phyloP scores from a whole-genome alignment of 2,113 vertebrate species.

The Anguilla japonica region DNA sequence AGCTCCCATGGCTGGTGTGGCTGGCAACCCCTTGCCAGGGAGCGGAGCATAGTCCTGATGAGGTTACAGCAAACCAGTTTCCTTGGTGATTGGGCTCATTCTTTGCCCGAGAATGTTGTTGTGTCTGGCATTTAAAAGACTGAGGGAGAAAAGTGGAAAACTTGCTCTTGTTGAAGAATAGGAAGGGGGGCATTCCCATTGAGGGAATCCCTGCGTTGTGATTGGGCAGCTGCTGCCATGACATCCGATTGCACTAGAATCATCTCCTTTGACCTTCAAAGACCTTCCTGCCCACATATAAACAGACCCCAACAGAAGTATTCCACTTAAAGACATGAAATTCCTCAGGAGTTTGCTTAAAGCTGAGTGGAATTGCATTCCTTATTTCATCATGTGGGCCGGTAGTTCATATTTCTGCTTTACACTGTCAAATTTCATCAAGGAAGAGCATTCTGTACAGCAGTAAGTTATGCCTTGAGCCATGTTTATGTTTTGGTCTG shows the following conservation, averaged over 20 bases:
- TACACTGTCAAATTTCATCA: neutral
- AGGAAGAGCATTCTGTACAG: conserved; percentile 18
- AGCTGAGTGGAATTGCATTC: neutral
- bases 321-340: conserved; percentile 29
- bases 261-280: conserved; percentile 20
- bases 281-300: conserved; percentile 1
- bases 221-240: neutral
- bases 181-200: neutral
- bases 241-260: conserved; percentile 8
- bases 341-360: conserved; percentile 32
- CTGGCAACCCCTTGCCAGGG: neutral
- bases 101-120: conserved; percentile 7
- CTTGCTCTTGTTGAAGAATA: neutral
- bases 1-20: neutral
- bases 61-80: neutral
- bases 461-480: neutral
- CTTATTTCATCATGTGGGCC: neutral
- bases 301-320: conserved; percentile 22
- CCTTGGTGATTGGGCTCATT: conserved; percentile 1
- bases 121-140: neutral
- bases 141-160: neutral
- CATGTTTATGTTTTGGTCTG: conserved; percentile 11
- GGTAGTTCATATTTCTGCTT: neutral
- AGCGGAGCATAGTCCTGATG: neutral
- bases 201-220: neutral